Base-by-base conservation (phyloP, 2,797 vertebrate species). In the Acrossocheilus wenchowensis region DNA sequence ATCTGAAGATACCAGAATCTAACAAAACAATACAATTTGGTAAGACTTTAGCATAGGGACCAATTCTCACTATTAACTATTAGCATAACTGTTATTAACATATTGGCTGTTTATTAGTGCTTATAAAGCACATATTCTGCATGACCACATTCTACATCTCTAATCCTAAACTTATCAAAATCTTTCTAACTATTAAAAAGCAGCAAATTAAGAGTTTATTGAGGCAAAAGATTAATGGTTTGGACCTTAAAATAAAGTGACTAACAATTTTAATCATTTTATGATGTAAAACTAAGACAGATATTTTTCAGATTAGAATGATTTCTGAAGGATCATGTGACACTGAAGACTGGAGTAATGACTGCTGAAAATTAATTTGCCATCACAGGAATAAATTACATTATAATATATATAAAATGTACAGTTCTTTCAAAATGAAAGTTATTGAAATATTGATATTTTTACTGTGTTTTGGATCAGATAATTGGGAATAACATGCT, bases 1-100 rank as follows among this genome's bases (percentile, higher is more conserved):
- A 57, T 78, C 39, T 62, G 39, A 43, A 62, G 52, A 62, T 19
- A 62, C 54, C 39, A 79, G 78, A 45, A 79, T 45, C 6, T 50
- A 79, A 57, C 7, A 21, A 80, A 54, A 45, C 34, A 68, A 36
- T 8, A 41, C 41, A 9, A 8, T 68, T 3, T 68, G 60, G 11
- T 11, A 62, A 26, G 60, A 26, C n/a, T 26, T 62, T 26, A 62
- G 11, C 12, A 62, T 62, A 62, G n/a, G 11, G 60, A 26, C 60
- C 5, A 62, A 11, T 62, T 62, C n/a, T 26, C n/a, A 62, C 9
- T n/a, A n/a, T n/a, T 4, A 57, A 23, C 21, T n/a, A 62, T 62
- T 62, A 62, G n/a, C n/a, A 26, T 62, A n/a, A 10, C n/a, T 62
- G 12, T 62, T 62, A 62, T 62, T 26, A 62, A 62, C 10, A 62